Percentiles rank a stretch among this genome's conserved stretches.
These are phyloP conservation scores for Lutraria lutraria DNA, from an alignment of 2,888 invertebrate genomes.

Conservation along the genomic window DNA sequence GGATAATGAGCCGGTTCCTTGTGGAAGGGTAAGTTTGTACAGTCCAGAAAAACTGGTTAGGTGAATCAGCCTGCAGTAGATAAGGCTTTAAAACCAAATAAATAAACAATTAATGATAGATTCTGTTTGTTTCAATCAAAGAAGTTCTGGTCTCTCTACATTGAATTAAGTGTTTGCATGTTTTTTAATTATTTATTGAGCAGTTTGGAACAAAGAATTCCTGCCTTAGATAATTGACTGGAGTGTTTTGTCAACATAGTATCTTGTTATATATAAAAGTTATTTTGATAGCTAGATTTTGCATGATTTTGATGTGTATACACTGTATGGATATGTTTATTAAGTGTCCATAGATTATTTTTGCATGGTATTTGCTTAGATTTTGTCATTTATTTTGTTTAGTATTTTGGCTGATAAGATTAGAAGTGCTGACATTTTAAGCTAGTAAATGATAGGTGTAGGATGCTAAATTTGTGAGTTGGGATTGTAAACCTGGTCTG, in stretches of 20 bases:
- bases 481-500: not conserved
- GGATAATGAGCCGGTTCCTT: not conserved
- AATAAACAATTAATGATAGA: too few species aligned
- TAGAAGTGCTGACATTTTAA: not conserved
- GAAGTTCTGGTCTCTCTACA: too few species aligned
- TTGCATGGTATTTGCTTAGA: constrained; percentile 3
- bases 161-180: too few species aligned
- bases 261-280: not conserved
- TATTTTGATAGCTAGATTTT: not conserved
- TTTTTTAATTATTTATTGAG: too few species aligned
- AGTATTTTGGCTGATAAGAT: not conserved
- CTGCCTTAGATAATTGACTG: too few species aligned
- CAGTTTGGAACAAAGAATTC: too few species aligned
- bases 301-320: not conserved
- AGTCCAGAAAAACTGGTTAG: not conserved
- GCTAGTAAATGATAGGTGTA: not conserved
- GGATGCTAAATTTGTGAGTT: not conserved
- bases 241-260: too few species aligned
- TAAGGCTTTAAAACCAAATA: too few species aligned
- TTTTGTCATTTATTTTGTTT: not conserved
- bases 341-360: not conserved
- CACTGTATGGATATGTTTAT: too few species aligned
- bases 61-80: not conserved
- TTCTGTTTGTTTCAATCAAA: too few species aligned
- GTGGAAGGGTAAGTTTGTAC: not conserved